Base-by-base conservation (phyloP, 2,888 invertebrate species). In the Malthinus seriepunctatus region DNA sequence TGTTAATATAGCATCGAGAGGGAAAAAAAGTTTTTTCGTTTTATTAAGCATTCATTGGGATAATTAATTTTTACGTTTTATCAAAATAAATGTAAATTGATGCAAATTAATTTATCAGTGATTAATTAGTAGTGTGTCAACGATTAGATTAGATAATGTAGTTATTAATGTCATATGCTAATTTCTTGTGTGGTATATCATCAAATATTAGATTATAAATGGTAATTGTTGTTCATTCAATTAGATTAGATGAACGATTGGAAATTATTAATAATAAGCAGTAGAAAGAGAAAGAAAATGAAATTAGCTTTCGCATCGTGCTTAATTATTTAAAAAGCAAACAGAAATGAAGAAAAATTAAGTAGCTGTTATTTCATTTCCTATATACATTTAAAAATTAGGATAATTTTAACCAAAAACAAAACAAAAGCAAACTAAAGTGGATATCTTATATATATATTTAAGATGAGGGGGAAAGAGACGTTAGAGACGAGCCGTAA, bases 91-190 rank as follows among this genome's bases (percentile, higher is more conserved):
- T 15, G 39, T 42, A 42, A 42, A 46, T 32, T 46, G 46, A 8
- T 38, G 37, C 51, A 45, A 63, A 65, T 63, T 65, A 63, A 61
- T 65, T 63, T 50, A 56, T 42, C 14, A 42, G 39, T 62, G 64
- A 65, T 64, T 64, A 63, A 67, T 67, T 64, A 62, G 60, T 60
- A 58, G 60, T 61, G 51, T 54, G 56, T 51, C 63, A 35, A 56
- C 50, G 59, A 61, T 56, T 63, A 70, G 77, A 77, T 77, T 75
- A 78, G 78, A 78, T 78, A 78, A 72, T 74, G 69, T 70, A 68
- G 73, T 72, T 73, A 75, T 74, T 75, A 74, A 67, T 69, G 70
- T 71, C 73, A 73, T 77, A 78, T 78, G 78, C 77, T 77, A 78
- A 78, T 77, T 77, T 74, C 77, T 76, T 76, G 77, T 77, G 39